phyloP scores from a whole-genome alignment of 2,888 invertebrate species.

The Hetaerina titia region DNA sequence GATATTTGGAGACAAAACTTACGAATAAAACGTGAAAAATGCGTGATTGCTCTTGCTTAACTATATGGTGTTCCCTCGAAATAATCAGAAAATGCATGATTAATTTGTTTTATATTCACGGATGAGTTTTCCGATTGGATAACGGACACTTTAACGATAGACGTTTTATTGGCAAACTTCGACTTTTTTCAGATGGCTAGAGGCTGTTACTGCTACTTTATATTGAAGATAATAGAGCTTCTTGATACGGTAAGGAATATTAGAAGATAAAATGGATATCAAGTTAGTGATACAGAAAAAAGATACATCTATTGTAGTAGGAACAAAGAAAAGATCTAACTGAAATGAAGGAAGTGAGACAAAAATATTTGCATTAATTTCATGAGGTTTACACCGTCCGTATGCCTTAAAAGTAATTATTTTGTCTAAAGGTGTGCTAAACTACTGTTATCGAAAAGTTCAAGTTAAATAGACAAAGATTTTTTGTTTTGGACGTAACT shows the following conservation, averaged over 20 bases:
- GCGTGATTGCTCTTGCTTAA: too few relatives aligned
- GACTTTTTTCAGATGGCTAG: slow-evolving; percentile 70
- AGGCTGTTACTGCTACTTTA: slow-evolving; percentile 79
- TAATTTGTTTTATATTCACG: neutral
- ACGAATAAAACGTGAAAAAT: too few relatives aligned
- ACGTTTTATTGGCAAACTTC: neutral
- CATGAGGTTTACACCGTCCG: neutral
- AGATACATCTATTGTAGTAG: too few relatives aligned
- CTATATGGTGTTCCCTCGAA: too few relatives aligned
- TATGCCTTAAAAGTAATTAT: slow-evolving; percentile 70
- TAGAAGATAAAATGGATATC: too few relatives aligned
- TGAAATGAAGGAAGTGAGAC: neutral
- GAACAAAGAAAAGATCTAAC: neutral
- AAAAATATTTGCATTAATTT: neutral
- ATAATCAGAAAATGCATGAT: too few relatives aligned
- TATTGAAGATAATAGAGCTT: slow-evolving; percentile 86
- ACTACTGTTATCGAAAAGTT: slow-evolving; percentile 57
- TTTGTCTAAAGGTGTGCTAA: neutral
- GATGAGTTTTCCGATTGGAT: neutral
- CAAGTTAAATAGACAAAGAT: neutral
- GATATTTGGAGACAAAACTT: too few relatives aligned
- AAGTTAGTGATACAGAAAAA: too few relatives aligned
- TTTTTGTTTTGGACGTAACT: too few relatives aligned
- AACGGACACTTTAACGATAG: neutral
- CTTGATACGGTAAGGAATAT: slow-evolving; percentile 83